A percentile compares a stretch with the other conserved stretches of the same genome.
phyloP scores from a whole-genome alignment of 1,140 invertebrate species.

The Drosophila teissieri region DNA sequence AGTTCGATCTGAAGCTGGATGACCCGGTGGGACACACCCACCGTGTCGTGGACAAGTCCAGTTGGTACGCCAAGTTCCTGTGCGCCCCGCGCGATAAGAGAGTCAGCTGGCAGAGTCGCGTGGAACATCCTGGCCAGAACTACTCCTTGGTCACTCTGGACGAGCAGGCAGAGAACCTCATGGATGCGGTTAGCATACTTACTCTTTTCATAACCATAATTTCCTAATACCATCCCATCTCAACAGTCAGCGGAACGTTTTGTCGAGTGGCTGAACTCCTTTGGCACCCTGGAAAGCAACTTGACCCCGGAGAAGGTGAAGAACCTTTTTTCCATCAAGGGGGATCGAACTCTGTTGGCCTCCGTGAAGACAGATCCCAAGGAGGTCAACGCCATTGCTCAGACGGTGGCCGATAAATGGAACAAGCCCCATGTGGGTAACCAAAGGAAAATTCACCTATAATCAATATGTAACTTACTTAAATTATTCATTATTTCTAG shows the following conservation, averaged over 20 bases:
- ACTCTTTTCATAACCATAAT: background rate
- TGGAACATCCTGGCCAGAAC: slow-evolving; percentile 55
- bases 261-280: slow-evolving; percentile 73
- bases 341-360: slow-evolving; percentile 70
- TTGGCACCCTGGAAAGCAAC: slow-evolving; percentile 68
- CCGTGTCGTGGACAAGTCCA: slow-evolving; percentile 50
- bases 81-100: slow-evolving; percentile 59
- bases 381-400: slow-evolving; percentile 78
- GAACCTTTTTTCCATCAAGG: slow-evolving; percentile 77
- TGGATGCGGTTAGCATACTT: slow-evolving; percentile 73
- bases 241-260: slow-evolving; percentile 77
- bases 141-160: slow-evolving; percentile 57
- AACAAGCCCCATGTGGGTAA: slow-evolving; percentile 73
- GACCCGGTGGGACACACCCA: slow-evolving; percentile 63
- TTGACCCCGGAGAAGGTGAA: slow-evolving; percentile 78
- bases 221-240: background rate
- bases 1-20: slow-evolving; percentile 74
- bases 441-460: background rate
- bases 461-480: background rate
- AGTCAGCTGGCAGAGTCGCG: slow-evolving; percentile 50
- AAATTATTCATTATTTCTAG: slow-evolving; percentile 22
- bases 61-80: slow-evolving; percentile 71
- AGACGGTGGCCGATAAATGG: slow-evolving; percentile 80
- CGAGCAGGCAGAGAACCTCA: slow-evolving; percentile 79
- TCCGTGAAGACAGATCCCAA: slow-evolving; percentile 81